These are phyloP conservation scores for Coranthus polyacanthus DNA, from an alignment of 2,797 vertebrate genomes.

Conservation along the genomic window DNA sequence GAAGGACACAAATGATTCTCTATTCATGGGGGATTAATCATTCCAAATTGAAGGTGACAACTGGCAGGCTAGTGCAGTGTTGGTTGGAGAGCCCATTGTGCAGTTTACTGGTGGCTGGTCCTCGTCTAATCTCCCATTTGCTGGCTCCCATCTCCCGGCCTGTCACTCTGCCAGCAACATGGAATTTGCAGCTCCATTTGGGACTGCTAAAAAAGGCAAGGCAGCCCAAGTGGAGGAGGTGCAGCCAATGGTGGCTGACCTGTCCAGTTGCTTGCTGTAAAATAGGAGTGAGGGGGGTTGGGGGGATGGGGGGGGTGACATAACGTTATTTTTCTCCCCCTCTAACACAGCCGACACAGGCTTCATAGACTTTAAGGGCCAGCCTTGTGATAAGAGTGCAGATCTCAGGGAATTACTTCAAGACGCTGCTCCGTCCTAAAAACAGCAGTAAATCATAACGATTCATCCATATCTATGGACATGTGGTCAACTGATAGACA, in stretches of 20 bases:
- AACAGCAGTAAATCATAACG: too few species aligned
- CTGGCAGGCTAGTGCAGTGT: conserved; percentile 58
- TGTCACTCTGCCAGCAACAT: conserved; percentile 90
- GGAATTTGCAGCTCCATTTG: conserved; percentile 92
- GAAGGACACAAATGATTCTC: conserved; percentile 57
- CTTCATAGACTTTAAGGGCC: conserved; percentile 65
- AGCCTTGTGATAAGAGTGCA: conserved; percentile 75
- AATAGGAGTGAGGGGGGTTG: conserved; percentile 67
- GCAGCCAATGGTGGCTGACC: conserved; percentile 89
- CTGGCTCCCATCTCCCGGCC: conserved; percentile 89
- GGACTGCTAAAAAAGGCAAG: conserved; percentile 96
- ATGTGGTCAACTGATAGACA: too few species aligned
- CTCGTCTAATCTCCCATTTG: conserved; percentile 88
- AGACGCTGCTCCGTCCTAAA: too few species aligned
- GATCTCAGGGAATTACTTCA: conserved; percentile 62
- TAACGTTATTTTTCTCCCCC: conserved; percentile 62
- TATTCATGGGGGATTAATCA: conserved; percentile 61
- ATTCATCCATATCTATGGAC: too few species aligned
- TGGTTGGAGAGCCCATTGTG: conserved; percentile 70
- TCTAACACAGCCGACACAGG: conserved; percentile 19
- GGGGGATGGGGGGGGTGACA: conserved; percentile 50
- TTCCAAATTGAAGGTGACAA: conserved; percentile 75
- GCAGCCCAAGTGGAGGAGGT: conserved; percentile 92
- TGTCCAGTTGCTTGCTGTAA: conserved; percentile 83
- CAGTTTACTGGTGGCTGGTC: conserved; percentile 68